Base-by-base conservation (phyloP, 2,888 invertebrate genomes). In the Philereme vetulata region DNA sequence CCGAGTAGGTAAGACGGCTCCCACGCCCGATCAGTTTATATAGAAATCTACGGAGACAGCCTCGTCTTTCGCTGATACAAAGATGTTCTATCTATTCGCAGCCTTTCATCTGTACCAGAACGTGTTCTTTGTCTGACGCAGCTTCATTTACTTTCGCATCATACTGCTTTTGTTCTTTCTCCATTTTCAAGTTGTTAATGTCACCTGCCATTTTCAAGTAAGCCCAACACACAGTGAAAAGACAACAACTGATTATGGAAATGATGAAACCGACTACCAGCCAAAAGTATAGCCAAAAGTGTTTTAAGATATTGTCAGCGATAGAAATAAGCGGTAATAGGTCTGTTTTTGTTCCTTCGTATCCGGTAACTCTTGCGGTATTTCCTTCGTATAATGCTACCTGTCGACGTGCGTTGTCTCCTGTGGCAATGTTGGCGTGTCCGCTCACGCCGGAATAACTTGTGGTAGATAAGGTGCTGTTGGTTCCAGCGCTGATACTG, bases 251-350 rank as follows among this genome's bases (percentile, higher is more conserved):
- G 5, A 11, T 9, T 8, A 50, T 38, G 3, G 45, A 1, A 0
- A 46, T 9, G 6, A 50, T 5, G 40, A 10, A 6, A 4, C 51
- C 50, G 7, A 46, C 8, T 8, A 4, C 4, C 38, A 56, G 8
- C 50, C 56, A 56, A 11, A 56, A 44, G 33, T 56, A 56, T 5
- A 56, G 38, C 56, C 56, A 56, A 45, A 56, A 50, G 44, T 56
- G n/a, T 0, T 50, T 38, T 0, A 50, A 10, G 34, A 56, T 44
- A 45, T 56, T 35, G 6, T 11, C 36, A 10, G 34, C 49, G 11
- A n/a, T 1, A n/a, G 56, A 56, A n/a, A 56, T 43, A 8, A 56
- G 10, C 7, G 45, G 5, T 11, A 38, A 45, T 8, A 56, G 8
- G 21, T 51, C 40, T 0, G 32, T 45, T 4, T n/a, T 6, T 3